Percentiles rank a stretch among this genome's conserved stretches.
These are phyloP conservation scores for Serranus cabrilla DNA, from an alignment of 2,797 vertebrate species.

Conservation along the genomic window DNA sequence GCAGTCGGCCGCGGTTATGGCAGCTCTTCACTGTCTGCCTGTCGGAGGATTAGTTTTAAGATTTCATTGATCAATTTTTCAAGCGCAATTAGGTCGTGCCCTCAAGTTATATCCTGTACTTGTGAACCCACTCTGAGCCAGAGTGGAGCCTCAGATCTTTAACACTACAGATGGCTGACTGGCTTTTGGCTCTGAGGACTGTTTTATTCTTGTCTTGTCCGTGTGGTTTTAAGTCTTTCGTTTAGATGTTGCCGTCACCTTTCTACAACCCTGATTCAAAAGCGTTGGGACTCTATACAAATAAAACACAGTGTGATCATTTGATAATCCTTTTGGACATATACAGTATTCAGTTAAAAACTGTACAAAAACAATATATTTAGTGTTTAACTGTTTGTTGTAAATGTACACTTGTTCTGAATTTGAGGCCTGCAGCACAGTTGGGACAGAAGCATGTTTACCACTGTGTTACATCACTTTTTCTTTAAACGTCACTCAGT, in stretches of 20 bases:
- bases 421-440: too few species aligned
- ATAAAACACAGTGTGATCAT: too few species aligned
- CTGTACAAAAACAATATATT: too few species aligned
- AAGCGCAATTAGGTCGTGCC: conserved; percentile 58
- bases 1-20: background rate
- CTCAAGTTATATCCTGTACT: conserved; percentile 54
- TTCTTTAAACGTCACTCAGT: too few species aligned
- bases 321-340: too few species aligned
- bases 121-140: conserved; percentile 53
- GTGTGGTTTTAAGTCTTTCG: background rate
- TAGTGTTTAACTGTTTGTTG: too few species aligned
- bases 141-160: conserved; percentile 48
- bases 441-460: too few species aligned
- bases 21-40: conserved; percentile 23
- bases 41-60: conserved; percentile 46
- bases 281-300: too few species aligned
- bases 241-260: conserved; percentile 9
- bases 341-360: too few species aligned
- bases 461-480: too few species aligned
- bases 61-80: conserved; percentile 69
- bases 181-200: conserved; percentile 18
- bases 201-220: conserved; percentile 4
- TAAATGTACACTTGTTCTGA: too few species aligned
- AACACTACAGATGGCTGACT: conserved; percentile 15
- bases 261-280: background rate